Evolutionary conservation across 2,797 vertebrate genomes (phyloP).

Genomic region (Rhabdophis nuchalis): DNA sequence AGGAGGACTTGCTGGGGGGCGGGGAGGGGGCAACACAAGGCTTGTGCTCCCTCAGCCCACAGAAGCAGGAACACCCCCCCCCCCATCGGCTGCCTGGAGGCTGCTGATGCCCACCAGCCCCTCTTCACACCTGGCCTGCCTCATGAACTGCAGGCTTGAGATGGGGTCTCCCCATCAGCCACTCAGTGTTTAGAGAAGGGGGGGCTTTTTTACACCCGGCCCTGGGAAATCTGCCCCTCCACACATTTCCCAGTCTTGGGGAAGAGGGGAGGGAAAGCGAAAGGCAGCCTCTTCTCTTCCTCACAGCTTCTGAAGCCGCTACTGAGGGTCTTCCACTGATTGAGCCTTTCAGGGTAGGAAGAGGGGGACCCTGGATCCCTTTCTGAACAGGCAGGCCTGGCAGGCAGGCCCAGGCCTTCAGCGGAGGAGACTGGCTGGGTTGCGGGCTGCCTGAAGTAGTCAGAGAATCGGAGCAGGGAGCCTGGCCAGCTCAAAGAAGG

Average conservation of each 20-base stretch:
- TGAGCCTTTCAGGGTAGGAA: too few species aligned
- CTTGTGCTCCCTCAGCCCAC: neutral
- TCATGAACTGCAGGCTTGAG: slow-evolving; percentile 31
- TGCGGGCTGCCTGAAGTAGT: neutral
- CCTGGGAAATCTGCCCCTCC: neutral
- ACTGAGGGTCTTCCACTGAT: too few species aligned
- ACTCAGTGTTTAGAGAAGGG: slow-evolving; percentile 48
- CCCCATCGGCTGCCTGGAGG: neutral
- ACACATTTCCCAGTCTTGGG: neutral
- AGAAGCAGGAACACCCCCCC: accelerated
- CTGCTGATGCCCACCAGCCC: neutral
- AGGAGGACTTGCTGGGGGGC: neutral
- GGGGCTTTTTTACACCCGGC: neutral
- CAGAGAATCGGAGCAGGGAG: neutral
- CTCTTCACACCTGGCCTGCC: slow-evolving; percentile 3
- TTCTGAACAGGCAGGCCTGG: neutral
- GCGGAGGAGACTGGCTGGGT: neutral
- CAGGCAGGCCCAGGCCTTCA: neutral
- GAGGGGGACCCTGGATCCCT: neutral
- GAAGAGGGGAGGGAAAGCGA: too few species aligned
- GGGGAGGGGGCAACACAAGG: accelerated
- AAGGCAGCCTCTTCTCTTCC: neutral
- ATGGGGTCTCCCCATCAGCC: slow-evolving; percentile 13
- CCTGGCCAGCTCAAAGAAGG: neutral
- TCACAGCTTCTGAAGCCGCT: neutral